Evolutionary conservation across 2,797 vertebrate species (phyloP).

Genomic region (Sardinella longiceps): DNA sequence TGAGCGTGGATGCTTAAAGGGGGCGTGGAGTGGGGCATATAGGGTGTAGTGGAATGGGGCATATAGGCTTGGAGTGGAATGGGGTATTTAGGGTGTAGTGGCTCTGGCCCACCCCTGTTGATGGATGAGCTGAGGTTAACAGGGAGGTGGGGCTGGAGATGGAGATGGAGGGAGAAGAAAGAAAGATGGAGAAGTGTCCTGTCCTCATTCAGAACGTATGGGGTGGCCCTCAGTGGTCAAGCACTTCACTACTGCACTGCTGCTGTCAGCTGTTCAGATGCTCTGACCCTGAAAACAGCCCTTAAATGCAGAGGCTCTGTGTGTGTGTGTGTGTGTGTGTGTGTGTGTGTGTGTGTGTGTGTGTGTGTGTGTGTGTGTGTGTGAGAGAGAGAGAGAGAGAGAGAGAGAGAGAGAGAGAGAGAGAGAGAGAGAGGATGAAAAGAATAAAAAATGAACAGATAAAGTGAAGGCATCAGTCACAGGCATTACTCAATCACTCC

Average conservation of each 20-base stretch:
- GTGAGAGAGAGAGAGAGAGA: neutral
- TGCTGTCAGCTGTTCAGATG: neutral
- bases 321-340: neutral
- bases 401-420: neutral
- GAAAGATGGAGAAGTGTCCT: neutral
- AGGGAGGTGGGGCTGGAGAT: neutral
- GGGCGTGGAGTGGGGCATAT: neutral
- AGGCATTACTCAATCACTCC: neutral
- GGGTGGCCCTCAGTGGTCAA: neutral
- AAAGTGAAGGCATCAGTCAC: neutral
- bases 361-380: neutral
- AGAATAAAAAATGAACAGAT: neutral
- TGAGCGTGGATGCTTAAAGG: neutral
- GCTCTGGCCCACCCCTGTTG: neutral
- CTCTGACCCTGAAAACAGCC: conserved; percentile 4
- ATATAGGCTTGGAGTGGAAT: neutral
- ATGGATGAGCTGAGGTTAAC: conserved; percentile 17
- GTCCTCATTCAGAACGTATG: neutral
- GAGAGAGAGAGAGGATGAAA: neutral
- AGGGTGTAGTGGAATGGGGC: neutral
- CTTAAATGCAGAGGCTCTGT: neutral
- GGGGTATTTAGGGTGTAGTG: neutral
- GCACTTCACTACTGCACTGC: neutral
- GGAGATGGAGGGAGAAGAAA: neutral
- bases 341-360: neutral